Evolutionary conservation across 2,888 invertebrate species (phyloP).

Genomic region (Xanthorhoe spadicearia): DNA sequence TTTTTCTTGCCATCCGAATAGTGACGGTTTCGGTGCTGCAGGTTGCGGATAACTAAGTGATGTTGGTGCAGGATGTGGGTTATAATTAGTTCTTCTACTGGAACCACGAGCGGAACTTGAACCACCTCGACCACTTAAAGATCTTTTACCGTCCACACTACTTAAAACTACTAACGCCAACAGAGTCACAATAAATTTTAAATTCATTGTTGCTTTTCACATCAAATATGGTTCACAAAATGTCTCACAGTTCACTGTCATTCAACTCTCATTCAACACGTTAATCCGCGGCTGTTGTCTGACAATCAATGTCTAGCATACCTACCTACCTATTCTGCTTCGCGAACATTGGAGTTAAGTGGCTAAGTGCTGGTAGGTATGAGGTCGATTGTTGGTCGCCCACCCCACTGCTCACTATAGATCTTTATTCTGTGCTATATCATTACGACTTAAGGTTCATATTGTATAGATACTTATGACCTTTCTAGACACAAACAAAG

Average conservation of each 20-base stretch:
- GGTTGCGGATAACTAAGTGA: conserved; percentile 72
- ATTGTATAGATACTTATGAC: conserved; percentile 46
- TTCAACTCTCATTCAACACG: conserved; percentile 21
- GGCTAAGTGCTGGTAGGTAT: conserved; percentile 48
- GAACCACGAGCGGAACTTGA: conserved; percentile 69
- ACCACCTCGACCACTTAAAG: conserved; percentile 66
- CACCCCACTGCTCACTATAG: conserved; percentile 62
- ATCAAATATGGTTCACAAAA: conserved; percentile 11
- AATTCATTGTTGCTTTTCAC: conserved; percentile 56
- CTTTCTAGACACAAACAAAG: conserved; percentile 42
- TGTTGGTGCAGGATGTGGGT: conserved; percentile 72
- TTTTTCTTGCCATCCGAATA: conserved; percentile 77
- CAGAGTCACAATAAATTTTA: conserved; percentile 50
- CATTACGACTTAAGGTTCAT: conserved; percentile 34
- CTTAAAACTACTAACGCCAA: conserved; percentile 54
- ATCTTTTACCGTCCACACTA: conserved; percentile 65
- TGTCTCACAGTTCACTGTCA: conserved; percentile 16
- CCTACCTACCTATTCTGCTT: conserved; percentile 53
- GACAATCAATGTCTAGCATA: conserved; percentile 48
- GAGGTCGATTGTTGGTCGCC: conserved; percentile 63
- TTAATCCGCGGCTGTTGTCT: conserved; percentile 51
- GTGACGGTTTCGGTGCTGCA: conserved; percentile 65
- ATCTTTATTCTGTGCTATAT: no score
- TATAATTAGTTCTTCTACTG: conserved; percentile 62
- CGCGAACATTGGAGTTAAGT: conserved; percentile 62